Percentiles rank a stretch among this genome's conserved stretches.
phyloP scores from a whole-genome alignment of 2,797 vertebrate genomes.

The Rhinoraja longicauda region DNA sequence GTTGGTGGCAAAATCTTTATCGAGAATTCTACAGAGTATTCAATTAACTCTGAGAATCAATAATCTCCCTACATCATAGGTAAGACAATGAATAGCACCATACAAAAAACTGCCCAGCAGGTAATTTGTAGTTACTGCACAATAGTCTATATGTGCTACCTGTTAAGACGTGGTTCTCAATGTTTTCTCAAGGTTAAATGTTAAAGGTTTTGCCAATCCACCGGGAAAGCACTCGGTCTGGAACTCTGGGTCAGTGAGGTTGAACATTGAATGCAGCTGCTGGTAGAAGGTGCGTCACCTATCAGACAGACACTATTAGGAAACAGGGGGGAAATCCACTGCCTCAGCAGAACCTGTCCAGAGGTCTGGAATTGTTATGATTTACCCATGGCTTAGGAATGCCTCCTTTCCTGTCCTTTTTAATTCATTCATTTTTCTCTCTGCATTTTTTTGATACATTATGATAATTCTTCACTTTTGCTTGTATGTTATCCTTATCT shows the following conservation, averaged over 20 bases:
- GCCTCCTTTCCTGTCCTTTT: not conserved
- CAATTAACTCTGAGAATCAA: not conserved
- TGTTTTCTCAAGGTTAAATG: not conserved
- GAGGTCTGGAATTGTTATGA: not conserved
- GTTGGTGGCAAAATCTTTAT: not conserved
- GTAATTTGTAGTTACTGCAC: not conserved
- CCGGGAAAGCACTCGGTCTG: not conserved
- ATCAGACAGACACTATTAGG: not conserved
- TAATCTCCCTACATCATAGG: not conserved
- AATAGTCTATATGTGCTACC: not conserved
- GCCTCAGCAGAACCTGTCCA: not conserved
- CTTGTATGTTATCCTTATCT: not conserved
- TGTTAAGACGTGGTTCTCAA: not conserved
- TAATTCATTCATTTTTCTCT: not conserved
- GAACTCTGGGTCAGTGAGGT: not conserved
- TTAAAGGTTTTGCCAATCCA: not conserved
- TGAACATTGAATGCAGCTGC: not conserved
- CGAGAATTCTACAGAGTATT: not conserved
- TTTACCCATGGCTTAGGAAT: not conserved
- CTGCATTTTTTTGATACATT: not conserved
- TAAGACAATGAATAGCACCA: not conserved
- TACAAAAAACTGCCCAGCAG: not conserved
- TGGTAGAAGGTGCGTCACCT: not conserved
- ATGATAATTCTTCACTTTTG: not conserved
- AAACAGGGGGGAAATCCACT: not conserved